Conservation (phyloP, 2,797 vertebrate species). For the Pygocentrus nattereri region DNA sequence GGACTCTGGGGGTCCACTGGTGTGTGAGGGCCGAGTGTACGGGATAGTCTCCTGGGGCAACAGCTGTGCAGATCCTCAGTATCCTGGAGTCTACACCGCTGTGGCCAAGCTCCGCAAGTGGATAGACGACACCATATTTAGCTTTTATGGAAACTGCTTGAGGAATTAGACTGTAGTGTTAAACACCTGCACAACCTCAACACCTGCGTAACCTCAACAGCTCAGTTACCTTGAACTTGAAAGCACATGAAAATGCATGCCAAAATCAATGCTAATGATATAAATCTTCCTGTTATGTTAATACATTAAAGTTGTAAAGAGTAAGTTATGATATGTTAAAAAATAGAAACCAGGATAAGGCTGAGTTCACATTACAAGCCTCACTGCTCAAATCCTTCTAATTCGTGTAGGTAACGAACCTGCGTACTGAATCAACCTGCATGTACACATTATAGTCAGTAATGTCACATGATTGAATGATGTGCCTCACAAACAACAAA, state of each 20-base stretch:
- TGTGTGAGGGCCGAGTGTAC: constrained; percentile 81
- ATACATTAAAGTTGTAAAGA: constrained; percentile 13
- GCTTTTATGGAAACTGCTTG: constrained; percentile 74
- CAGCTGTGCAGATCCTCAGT: constrained; percentile 76
- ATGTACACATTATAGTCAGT: too few relatives aligned
- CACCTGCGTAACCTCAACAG: constrained; percentile 12
- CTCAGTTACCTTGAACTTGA: constrained; percentile 36
- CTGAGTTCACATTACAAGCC: too few relatives aligned
- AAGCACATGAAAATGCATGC: constrained; percentile 39
- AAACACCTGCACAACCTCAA: neutral
- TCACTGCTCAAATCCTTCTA: too few relatives aligned
- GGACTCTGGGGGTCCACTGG: constrained; percentile 84
- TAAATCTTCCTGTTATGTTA: constrained; percentile 28
- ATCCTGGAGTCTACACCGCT: constrained; percentile 81
- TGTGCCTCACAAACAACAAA: too few relatives aligned
- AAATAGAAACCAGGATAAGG: too few relatives aligned
- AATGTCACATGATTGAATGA: too few relatives aligned
- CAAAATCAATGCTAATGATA: constrained; percentile 25
- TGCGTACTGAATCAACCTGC: too few relatives aligned
- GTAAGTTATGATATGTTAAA: constrained; percentile 22
- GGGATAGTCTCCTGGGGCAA: constrained; percentile 86
- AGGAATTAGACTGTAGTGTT: constrained; percentile 56
- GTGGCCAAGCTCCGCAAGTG: constrained; percentile 82
- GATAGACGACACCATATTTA: constrained; percentile 82
- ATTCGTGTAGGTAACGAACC: too few relatives aligned